These are phyloP conservation scores for Drosophila santomea DNA, from an alignment of 1,140 invertebrate genomes.

Conservation along the genomic window DNA sequence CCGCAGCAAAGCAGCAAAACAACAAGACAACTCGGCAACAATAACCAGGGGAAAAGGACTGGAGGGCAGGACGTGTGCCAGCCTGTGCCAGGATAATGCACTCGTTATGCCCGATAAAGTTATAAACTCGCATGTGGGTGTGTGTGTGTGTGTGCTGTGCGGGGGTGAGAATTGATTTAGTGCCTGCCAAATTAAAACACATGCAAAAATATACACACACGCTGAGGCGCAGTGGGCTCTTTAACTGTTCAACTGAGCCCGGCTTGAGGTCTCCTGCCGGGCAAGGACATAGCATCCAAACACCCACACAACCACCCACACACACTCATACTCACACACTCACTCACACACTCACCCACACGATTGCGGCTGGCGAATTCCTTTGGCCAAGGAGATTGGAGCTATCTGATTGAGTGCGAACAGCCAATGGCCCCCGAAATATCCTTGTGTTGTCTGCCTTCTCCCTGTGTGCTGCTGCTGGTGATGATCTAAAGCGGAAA, in stretches of 20 bases:
- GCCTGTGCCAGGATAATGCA: conserved; percentile 79
- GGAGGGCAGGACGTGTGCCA: conserved; percentile 59
- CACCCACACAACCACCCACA: background rate
- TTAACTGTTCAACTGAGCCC: background rate
- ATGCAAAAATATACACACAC: conserved; percentile 20
- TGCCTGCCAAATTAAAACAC: conserved; percentile 67
- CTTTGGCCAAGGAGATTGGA: conserved; percentile 43
- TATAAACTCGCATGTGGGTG: conserved; percentile 71
- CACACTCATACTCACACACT: background rate
- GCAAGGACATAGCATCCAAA: conserved; percentile 1
- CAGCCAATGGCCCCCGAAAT: conserved; percentile 52
- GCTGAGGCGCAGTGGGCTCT: background rate
- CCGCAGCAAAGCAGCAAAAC: conserved; percentile 73
- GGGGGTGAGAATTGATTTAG: conserved; percentile 68
- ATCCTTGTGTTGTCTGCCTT: conserved; percentile 30
- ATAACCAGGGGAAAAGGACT: background rate
- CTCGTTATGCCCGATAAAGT: conserved; percentile 81
- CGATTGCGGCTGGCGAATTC: conserved; percentile 61
- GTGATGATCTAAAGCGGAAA: conserved; percentile 83
- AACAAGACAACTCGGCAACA: conserved; percentile 24
- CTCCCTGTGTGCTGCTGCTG: conserved; percentile 38
- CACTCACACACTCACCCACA: background rate
- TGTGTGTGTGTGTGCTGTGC: background rate
- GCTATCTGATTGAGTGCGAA: conserved; percentile 84
- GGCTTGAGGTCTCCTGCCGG: background rate